phyloP scores from a whole-genome alignment of 2,888 invertebrate genomes.

The Dorcus hopei region DNA sequence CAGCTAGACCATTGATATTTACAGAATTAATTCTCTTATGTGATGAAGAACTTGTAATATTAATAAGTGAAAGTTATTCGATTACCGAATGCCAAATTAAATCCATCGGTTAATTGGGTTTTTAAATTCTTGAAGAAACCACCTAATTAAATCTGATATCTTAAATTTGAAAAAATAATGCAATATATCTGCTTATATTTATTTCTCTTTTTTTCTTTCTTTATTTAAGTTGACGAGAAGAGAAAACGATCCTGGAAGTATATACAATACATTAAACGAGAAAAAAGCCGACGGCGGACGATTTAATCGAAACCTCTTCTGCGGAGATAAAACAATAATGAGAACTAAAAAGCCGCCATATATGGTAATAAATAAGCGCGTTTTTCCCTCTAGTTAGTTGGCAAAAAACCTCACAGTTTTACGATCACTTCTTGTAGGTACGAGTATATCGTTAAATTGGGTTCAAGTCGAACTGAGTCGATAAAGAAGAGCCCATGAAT shows the following conservation, averaged over 20 bases:
- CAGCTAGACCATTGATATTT: no score
- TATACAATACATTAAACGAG: not conserved
- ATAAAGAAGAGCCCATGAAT: slow-evolving; percentile 25
- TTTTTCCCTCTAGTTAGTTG: not conserved
- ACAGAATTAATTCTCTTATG: no score
- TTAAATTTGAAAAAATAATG: no score
- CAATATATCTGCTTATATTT: no score
- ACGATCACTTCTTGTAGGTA: slow-evolving; percentile 6
- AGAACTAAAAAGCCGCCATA: not conserved
- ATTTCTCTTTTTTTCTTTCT: no score
- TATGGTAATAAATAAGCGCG: slow-evolving; percentile 4
- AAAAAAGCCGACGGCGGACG: not conserved
- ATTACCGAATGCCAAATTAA: no score
- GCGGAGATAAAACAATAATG: slow-evolving; percentile 3
- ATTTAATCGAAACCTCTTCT: not conserved
- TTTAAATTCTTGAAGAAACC: no score
- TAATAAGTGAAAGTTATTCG: no score
- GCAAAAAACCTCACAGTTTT: slow-evolving; percentile 7
- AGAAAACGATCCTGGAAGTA: not conserved
- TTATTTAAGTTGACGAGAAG: not conserved
- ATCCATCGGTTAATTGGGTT: no score
- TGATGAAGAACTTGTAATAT: no score
- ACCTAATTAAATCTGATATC: no score
- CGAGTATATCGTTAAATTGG: slow-evolving; percentile 10
- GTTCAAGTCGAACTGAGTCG: slow-evolving; percentile 7